Percentiles rank a stretch among this genome's conserved stretches.
Evolutionary conservation across 2,888 invertebrate genomes (phyloP).

Genomic region (Lymantria monacha): DNA sequence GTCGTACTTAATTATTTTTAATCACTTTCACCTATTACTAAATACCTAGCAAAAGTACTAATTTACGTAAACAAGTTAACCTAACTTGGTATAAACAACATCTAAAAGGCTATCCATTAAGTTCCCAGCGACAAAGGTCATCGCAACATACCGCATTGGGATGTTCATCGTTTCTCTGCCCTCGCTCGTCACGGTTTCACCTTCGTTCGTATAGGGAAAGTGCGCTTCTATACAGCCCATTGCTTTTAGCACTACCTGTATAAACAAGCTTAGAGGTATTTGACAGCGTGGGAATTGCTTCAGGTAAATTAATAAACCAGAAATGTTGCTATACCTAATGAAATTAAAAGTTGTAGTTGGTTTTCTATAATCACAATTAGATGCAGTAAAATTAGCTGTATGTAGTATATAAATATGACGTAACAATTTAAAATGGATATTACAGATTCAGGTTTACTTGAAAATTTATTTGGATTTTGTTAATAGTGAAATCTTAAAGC

Average conservation of each 20-base stretch:
- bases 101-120: slow-evolving; percentile 12
- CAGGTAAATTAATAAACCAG: slow-evolving; percentile 35
- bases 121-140: slow-evolving; percentile 47
- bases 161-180: slow-evolving; percentile 63
- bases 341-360: slow-evolving; percentile 22
- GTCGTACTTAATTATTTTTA: not conserved
- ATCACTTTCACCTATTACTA: not conserved
- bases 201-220: slow-evolving; percentile 44
- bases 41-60: not conserved
- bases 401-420: no score
- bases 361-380: no score
- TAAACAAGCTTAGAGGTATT: slow-evolving; percentile 43
- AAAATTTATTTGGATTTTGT: no score
- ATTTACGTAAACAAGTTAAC: not conserved
- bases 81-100: slow-evolving; percentile 7
- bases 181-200: slow-evolving; percentile 56
- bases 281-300: slow-evolving; percentile 46
- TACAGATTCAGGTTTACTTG: no score
- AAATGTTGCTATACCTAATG: slow-evolving; percentile 20
- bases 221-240: slow-evolving; percentile 48
- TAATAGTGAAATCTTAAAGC: no score
- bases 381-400: no score
- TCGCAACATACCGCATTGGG: slow-evolving; percentile 44
- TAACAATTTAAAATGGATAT: no score
- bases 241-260: slow-evolving; percentile 47